Base-by-base conservation (phyloP, 2,797 vertebrate species). In the Malacoctenus gilli region DNA sequence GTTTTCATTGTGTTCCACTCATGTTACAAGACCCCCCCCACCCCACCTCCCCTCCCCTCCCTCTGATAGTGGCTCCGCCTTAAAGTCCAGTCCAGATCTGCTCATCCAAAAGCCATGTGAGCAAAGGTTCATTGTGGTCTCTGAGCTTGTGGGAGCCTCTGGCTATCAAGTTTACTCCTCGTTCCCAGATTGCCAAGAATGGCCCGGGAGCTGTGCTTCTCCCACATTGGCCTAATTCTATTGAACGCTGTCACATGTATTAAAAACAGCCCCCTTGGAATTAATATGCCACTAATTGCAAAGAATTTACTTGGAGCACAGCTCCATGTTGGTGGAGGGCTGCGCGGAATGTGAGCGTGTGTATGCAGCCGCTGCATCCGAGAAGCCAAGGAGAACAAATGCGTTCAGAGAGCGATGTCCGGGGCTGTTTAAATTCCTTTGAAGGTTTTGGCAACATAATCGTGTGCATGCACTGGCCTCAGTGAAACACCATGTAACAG, bases 341-440 rank as follows among this genome's bases (percentile, higher is more conserved):
- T 59, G 37, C 42, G 55, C 4, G 32, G 9, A 71, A 67, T 68
- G 46, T 23, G 57, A 52, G 53, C 12, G 43, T 56, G 68, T 63
- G 37, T 55, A 14, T 66, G 19, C 39, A 71, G 10, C n/a, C 72
- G 62, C 31, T 44, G 57, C 71, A 72, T 68, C 30, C 55, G 42
- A 78, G 61, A 74, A 70, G 81, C 83, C 82, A 85, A 81, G 77
- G 65, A 74, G 80, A 86, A 87, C 58, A 79, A 88, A 83, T 66
- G 16, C 4, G 14, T 59, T 83, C 59, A 69, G 41, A 49, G 59
- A 42, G 53, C 69, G 22, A 82, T 39, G 65, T 74, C 74, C 14
- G 47, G n/a, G 44, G n/a, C 32, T 0, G 35, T 55, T 84, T 62
- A 62, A 63, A 68, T 73, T 61, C 28, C 23, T 30, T 21, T 31